Conservation (phyloP, 2,888 invertebrate species). For the Sabatieria punctata region DNA sequence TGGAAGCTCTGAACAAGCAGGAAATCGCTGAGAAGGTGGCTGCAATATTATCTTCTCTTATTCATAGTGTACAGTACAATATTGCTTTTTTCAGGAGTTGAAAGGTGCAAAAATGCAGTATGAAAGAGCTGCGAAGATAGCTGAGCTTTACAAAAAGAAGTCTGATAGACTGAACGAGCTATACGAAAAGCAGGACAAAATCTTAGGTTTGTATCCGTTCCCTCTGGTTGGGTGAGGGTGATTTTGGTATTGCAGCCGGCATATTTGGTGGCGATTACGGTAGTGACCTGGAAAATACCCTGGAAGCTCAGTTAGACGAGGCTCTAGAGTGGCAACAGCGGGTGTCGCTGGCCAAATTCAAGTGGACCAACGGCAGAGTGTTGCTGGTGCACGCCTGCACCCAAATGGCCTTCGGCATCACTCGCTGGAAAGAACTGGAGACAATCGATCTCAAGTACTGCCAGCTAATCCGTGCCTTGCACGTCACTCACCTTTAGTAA, state of each 20-base stretch:
- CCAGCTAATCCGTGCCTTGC: too few species aligned
- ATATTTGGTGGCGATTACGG: constrained; percentile 42
- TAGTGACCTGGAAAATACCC: constrained; percentile 37
- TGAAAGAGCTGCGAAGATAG: constrained; percentile 27
- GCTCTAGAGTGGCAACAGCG: constrained; percentile 37
- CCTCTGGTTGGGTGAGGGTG: too few species aligned
- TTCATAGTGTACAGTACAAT: neutral
- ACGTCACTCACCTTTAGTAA: constrained; percentile 24
- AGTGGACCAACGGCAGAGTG: constrained; percentile 37
- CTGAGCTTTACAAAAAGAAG: constrained; percentile 27
- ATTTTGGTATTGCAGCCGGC: constrained; percentile 24
- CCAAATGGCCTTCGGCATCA: constrained; percentile 37
- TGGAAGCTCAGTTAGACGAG: constrained; percentile 39
- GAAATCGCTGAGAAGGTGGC: constrained; percentile 33
- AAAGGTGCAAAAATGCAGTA: constrained; percentile 29
- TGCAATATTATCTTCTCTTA: neutral
- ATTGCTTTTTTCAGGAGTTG: constrained; percentile 24
- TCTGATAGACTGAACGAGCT: constrained; percentile 34
- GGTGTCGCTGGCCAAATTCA: constrained; percentile 39
- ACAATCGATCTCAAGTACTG: constrained; percentile 31
- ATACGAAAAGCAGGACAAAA: constrained; percentile 36
- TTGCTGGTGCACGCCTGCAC: constrained; percentile 39
- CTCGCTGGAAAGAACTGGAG: constrained; percentile 36
- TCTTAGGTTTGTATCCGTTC: constrained; percentile 34
- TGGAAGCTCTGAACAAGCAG: constrained; percentile 34